Evolutionary conservation across 2,797 vertebrate genomes (phyloP), one percentile per base, ranked within the genome.

Genomic region (Acipenser oxyrinchus): DNA sequence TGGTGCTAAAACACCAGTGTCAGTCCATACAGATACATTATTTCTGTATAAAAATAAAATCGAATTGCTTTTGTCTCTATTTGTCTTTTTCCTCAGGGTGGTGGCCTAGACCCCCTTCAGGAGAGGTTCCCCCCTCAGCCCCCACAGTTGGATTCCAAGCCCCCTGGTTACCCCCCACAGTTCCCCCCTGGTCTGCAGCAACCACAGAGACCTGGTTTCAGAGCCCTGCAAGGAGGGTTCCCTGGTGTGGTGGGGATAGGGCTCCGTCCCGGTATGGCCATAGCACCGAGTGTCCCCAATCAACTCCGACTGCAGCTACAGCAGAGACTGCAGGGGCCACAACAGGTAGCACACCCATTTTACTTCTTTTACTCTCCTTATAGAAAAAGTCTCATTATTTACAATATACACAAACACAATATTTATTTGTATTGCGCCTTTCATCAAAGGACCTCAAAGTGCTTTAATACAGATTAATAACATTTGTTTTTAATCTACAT

Each of bases 231-330:
- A 6, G 90, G 86, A 9, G 71, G 89, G 10, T 95, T 93, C 77
- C 87, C 93, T 7, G 88, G 89, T 15, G 79, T 67, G 60, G 81
- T 88, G 67, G 84, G 78, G 52, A 78, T 93, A 73, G 88, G 87
- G 8, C 82, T 92, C 51, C 83, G 93, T 60, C 92, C 80, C 0
- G 81, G 84, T 0, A 68, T 92, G 70, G 80, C 53, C 73, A 84
- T 91, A 63, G 82, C 87, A 51, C 87, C 92, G 0, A 89, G 87
- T 8, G 92, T 90, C 11, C 92, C 94, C 68, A 97, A 95, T 81
- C 95, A 96, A 50, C 89, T 98, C 61, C 87, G 94, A 13, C 87
- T 95, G 67, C 95, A 96, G 77, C 90, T 96, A 57, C 95, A 97
- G 75, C 95, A 97, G 80, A 86, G 95, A n/a, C 81, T 98, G 51